Evolutionary conservation across 1,140 invertebrate genomes (phyloP).

Genomic region (Ditylenchus dipsaci): DNA sequence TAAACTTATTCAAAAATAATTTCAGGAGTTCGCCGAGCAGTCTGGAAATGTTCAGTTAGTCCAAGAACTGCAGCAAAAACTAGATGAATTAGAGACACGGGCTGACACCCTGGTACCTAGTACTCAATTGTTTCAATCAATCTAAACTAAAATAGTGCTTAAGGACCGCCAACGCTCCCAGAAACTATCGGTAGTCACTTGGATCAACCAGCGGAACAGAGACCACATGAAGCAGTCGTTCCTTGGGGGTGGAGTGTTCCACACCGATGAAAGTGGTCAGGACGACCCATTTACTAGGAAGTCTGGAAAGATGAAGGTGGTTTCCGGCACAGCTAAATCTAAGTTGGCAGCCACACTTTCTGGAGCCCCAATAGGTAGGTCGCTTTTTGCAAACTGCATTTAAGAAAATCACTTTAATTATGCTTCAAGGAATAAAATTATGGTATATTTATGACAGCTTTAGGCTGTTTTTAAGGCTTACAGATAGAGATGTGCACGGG

Average conservation of each 20-base stretch:
- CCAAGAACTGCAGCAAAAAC: slow-evolving; percentile 36
- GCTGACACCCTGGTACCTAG: slow-evolving; percentile 21
- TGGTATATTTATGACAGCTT: neutral
- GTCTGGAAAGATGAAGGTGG: slow-evolving; percentile 33
- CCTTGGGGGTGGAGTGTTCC: slow-evolving; percentile 9
- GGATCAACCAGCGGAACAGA: slow-evolving; percentile 44
- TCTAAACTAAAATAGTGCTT: neutral
- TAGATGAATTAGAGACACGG: slow-evolving; percentile 30
- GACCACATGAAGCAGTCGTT: slow-evolving; percentile 46
- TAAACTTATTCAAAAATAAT: neutral
- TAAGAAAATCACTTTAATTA: neutral
- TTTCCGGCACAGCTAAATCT: slow-evolving; percentile 26
- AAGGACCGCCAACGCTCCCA: slow-evolving; percentile 28
- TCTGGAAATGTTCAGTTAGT: slow-evolving; percentile 12
- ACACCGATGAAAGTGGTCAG: slow-evolving; percentile 11
- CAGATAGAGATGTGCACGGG: too few species aligned
- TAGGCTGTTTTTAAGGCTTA: neutral
- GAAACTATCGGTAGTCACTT: slow-evolving; percentile 23
- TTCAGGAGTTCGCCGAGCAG: slow-evolving; percentile 27
- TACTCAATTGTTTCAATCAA: neutral
- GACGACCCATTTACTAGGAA: slow-evolving; percentile 46
- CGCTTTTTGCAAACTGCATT: too few species aligned
- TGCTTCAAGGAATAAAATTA: neutral
- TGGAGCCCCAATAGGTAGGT: neutral
- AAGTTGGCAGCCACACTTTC: slow-evolving; percentile 1